Base-by-base conservation (phyloP, 2,888 invertebrate species). In the Leptinotarsa peninsularis region DNA sequence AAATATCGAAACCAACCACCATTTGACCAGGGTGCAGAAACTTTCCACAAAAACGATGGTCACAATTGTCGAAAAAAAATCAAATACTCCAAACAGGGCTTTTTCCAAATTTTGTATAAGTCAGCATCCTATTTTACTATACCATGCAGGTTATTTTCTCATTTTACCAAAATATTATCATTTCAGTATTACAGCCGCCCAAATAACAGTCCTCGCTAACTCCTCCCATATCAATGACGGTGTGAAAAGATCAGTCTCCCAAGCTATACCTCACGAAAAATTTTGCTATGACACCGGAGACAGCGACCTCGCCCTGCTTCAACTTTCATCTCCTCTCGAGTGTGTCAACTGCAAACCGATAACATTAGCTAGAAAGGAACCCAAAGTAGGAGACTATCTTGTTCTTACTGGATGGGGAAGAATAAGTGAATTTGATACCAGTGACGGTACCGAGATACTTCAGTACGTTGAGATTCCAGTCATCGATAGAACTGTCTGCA, bases 321-420 rank as follows among this genome's bases (percentile, higher is more conserved):
- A 73, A 70, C 60, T 76, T 1, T 13, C 76, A 17, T 50, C 73
- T 13, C 56, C 58, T 5, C 23, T 76, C 4, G 66, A 67, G n/a
- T 70, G 68, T 13, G 2, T 49, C 10, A 72, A 56, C 23, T 58
- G 72, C 14, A 49, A 69, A 49, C n/a, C 70, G 15, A 73, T 73
- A 17, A 4, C 23, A 18, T 14, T 76, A n/a, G 66, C 73, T 0
- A 23, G 49, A 13, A 43, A 43, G n/a, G 73, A 67, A 21, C 76
- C 76, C 4, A 18, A 50, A 43, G 27, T 18, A 21, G 67, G 67
- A 15, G 60, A 70, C 15, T 18, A 3, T 2, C 60, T 70, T 2
- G 58, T 66, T 4, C 17, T 76, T 10, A 70, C 73, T 0, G 76
- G 76, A 7, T 76, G 76, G 76, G 76, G 76, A 15, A 70, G 56